These are phyloP conservation scores for Escarpia spicata DNA, from an alignment of 2,888 invertebrate species.

Conservation along the genomic window DNA sequence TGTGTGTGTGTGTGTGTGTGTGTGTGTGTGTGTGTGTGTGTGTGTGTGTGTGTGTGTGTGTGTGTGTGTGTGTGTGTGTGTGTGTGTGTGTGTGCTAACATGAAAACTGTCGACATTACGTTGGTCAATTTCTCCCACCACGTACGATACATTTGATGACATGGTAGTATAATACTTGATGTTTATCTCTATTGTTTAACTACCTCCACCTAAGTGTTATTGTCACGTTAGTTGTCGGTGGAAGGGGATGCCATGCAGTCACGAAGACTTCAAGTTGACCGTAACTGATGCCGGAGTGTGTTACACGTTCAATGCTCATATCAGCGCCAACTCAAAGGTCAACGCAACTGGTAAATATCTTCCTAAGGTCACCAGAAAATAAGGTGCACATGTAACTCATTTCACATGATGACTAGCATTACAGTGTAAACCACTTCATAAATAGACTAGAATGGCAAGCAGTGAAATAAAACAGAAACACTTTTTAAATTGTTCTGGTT, in stretches of 20 bases:
- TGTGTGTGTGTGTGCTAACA: no score
- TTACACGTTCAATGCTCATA: conserved; percentile 36
- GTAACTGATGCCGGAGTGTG: conserved; percentile 37
- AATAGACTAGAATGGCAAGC: no score
- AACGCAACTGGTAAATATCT: not conserved
- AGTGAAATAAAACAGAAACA: not conserved
- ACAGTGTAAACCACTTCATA: no score
- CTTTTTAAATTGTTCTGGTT: no score
- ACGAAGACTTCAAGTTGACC: conserved; percentile 31
- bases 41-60: conserved; percentile 22
- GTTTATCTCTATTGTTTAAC: no score
- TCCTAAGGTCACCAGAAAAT: conserved; percentile 30
- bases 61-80: no score
- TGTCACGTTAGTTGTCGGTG: conserved; percentile 30
- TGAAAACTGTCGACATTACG: no score
- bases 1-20: not conserved
- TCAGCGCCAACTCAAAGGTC: not conserved
- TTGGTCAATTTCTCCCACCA: no score
- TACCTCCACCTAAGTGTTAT: no score
- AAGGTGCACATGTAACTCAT: not conserved
- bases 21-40: not conserved
- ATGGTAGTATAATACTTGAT: no score
- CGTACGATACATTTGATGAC: no score
- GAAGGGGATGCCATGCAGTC: conserved; percentile 29
- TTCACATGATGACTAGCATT: no score